Evolutionary conservation across 2,113 vertebrate genomes (phyloP).

Genomic region (Desmodus rotundus): DNA sequence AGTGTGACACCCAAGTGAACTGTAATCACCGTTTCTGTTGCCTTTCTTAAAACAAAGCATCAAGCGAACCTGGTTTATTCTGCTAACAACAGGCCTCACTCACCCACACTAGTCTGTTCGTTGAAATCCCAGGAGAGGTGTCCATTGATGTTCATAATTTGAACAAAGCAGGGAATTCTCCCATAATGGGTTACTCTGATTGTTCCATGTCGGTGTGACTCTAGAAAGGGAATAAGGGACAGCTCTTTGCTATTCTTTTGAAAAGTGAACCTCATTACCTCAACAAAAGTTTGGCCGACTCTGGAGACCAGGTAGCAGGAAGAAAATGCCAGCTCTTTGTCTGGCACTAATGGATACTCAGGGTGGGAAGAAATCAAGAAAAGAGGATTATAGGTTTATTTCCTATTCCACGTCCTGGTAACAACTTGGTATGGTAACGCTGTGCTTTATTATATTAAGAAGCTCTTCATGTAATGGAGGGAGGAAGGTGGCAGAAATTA

Average conservation of each 20-base stretch:
- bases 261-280: slow-evolving; percentile 9
- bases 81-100: neutral
- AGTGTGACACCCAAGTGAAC: slow-evolving; percentile 31
- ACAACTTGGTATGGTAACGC: neutral
- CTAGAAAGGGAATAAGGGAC: neutral
- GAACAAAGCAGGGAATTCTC: slow-evolving; percentile 31
- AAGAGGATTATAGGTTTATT: neutral
- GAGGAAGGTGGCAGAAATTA: neutral
- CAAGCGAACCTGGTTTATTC: neutral
- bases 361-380: neutral
- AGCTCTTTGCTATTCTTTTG: slow-evolving; percentile 12
- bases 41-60: slow-evolving; percentile 44
- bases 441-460: neutral
- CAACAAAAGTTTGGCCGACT: neutral
- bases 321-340: neutral
- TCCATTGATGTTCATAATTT: slow-evolving; percentile 13
- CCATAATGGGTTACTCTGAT: slow-evolving; percentile 1
- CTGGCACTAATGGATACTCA: neutral
- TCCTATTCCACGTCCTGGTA: neutral
- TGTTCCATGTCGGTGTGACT: neutral
- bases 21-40: slow-evolving; percentile 11
- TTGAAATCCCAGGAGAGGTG: neutral
- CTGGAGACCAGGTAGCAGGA: neutral
- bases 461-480: neutral
- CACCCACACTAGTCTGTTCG: neutral